A percentile compares a stretch with the other conserved stretches of the same genome.
These are phyloP conservation scores for Clivina fossor DNA, from an alignment of 2,888 invertebrate genomes.

Conservation along the genomic window DNA sequence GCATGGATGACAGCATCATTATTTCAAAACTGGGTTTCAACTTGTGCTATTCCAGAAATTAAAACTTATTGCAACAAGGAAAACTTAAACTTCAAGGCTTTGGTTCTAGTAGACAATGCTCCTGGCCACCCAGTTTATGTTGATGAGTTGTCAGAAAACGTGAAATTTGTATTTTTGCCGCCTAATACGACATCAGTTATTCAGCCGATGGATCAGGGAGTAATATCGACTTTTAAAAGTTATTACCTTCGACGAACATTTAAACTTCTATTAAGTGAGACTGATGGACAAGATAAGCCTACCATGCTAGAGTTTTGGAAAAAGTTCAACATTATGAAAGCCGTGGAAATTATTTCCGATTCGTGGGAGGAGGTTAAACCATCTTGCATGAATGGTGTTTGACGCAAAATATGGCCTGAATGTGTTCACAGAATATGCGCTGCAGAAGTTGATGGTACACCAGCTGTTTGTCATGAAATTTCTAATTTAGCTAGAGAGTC, in stretches of 20 bases:
- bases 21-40: slow-evolving; percentile 42
- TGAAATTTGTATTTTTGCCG: slow-evolving; percentile 6
- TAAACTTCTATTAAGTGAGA: slow-evolving; percentile 36
- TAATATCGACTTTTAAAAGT: slow-evolving; percentile 33
- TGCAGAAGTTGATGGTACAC: slow-evolving; percentile 34
- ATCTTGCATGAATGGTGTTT: slow-evolving; percentile 32
- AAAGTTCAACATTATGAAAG: slow-evolving; percentile 30
- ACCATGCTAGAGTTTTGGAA: slow-evolving; percentile 36
- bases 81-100: slow-evolving; percentile 21
- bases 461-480: slow-evolving; percentile 36
- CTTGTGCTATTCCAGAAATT: slow-evolving; percentile 38
- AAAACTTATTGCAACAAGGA: slow-evolving; percentile 35
- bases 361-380: slow-evolving; percentile 37
- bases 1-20: slow-evolving; percentile 42
- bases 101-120: slow-evolving; percentile 15
- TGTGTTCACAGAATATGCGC: slow-evolving; percentile 23
- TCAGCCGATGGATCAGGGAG: slow-evolving; percentile 18
- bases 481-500: slow-evolving; percentile 10
- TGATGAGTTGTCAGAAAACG: slow-evolving; percentile 8
- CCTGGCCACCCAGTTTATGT: slow-evolving; percentile 3
- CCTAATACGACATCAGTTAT: slow-evolving; percentile 8
- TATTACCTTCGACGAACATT: slow-evolving; percentile 38
- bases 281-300: slow-evolving; percentile 29
- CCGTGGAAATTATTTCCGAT: slow-evolving; percentile 39
- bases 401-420: slow-evolving; percentile 33